Base-by-base conservation (phyloP, 2,113 vertebrate species). In the Acinonyx jubatus region DNA sequence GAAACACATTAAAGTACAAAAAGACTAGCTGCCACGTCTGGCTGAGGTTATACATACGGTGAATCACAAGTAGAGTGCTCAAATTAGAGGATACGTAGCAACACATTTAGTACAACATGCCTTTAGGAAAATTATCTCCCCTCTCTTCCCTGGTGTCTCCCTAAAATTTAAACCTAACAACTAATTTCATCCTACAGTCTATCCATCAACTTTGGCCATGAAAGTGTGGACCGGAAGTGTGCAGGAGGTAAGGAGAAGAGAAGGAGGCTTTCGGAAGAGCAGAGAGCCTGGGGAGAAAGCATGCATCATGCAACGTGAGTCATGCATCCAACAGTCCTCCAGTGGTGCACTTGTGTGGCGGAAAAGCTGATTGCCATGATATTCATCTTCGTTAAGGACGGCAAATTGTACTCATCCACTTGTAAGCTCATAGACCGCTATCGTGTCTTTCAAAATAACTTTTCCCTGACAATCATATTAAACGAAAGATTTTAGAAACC, bases 371-470 rank as follows among this genome's bases (percentile, higher is more conserved):
- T 27, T 33, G 63, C 91, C 0, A 0, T 95, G 97, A 98, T 98
- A 97, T 84, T 91, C 96, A 98, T 98, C 98, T 92, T 94, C 41
- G 78, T 97, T 97, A 55, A 96, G 98, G 98, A 97, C 29, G 83
- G 92, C 23, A 11, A 15, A 7, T 5, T 18, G 29, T 15, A 23
- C 38, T 19, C 5, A 19, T 27, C 68, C 33, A 3, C 33, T 71
- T 27, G 4, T 12, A 5, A 33, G 68, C 79, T 90, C 94, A 29
- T 0, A 69, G 50, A 23, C 66, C 15, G 15, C n/a, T 4, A 9
- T 1, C 0, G 2, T 36, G 18, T 12, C 80, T 90, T 74, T 31
- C 9, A 57, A 81, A 85, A 18, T 31, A 36, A 15, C 61, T 73
- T 66, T 23, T 63, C 79, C 41, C 15, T 29, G 19, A 50, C 8